A percentile compares a stretch with the other conserved stretches of the same genome.
Conservation (phyloP, 2,888 invertebrate genomes). For the Brachycybe producta region DNA sequence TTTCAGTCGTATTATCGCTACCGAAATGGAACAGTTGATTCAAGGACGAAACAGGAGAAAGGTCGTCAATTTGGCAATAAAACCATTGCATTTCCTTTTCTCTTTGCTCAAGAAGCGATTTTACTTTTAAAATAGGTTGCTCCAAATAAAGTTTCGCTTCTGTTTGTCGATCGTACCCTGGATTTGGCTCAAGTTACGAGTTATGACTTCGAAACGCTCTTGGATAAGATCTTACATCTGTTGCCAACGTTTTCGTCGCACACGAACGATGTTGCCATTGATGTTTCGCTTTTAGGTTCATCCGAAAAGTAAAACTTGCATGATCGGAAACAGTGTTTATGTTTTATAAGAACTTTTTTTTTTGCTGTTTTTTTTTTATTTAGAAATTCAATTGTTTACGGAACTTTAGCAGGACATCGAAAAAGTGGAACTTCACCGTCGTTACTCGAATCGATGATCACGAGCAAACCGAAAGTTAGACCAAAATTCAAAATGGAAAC, state of each 20-base stretch:
- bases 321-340: too few species aligned
- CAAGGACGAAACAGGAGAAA: constrained; percentile 43
- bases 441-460: too few species aligned
- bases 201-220: constrained; percentile 46
- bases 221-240: constrained; percentile 47
- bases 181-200: constrained; percentile 50
- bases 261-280: constrained; percentile 48
- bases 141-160: constrained; percentile 28
- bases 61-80: constrained; percentile 31
- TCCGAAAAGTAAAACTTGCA: constrained; percentile 38
- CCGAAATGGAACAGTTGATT: constrained; percentile 45
- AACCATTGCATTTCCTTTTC: background rate
- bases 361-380: too few species aligned
- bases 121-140: background rate
- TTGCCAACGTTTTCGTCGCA: constrained; percentile 50
- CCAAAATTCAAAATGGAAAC: too few species aligned
- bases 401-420: too few species aligned
- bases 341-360: too few species aligned
- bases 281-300: constrained; percentile 48
- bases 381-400: too few species aligned
- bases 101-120: too few species aligned
- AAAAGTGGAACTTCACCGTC: too few species aligned
- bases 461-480: too few species aligned
- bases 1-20: constrained; percentile 47
- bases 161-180: constrained; percentile 48